These are phyloP conservation scores for Rhingia rostrata DNA, from an alignment of 2,888 invertebrate genomes.

Conservation along the genomic window DNA sequence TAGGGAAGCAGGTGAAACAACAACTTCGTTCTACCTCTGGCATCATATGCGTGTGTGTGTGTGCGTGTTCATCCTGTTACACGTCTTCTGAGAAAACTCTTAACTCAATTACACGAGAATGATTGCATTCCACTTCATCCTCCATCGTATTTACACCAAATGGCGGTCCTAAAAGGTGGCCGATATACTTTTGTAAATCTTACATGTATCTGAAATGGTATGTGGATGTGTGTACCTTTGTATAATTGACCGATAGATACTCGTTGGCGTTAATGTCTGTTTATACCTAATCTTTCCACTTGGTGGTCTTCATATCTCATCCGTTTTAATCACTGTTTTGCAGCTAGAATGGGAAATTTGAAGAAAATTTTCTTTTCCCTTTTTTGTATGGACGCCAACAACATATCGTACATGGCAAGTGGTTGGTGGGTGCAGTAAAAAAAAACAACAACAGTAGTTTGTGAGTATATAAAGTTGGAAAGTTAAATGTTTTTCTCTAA, in stretches of 20 bases:
- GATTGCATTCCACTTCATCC: slow-evolving; percentile 18
- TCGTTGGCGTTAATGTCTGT: slow-evolving; percentile 1
- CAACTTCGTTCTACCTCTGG: not conserved
- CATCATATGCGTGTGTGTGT: not conserved
- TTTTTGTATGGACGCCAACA: not conserved
- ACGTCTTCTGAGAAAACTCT: slow-evolving; percentile 12
- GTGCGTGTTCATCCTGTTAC: not conserved
- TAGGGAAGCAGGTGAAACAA: not conserved
- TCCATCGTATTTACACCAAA: not conserved
- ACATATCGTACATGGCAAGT: not conserved
- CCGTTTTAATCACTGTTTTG: not conserved
- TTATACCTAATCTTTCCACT: not conserved
- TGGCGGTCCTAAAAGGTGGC: not conserved
- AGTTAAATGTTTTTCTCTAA: not conserved
- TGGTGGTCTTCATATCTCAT: not conserved
- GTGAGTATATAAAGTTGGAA: not conserved
- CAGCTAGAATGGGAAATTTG: not conserved
- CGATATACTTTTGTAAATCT: too few relatives aligned
- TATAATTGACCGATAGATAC: not conserved
- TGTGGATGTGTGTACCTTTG: not conserved
- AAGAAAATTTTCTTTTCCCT: not conserved
- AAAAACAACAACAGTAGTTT: not conserved
- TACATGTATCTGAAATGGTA: not conserved
- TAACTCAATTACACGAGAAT: slow-evolving; percentile 12
- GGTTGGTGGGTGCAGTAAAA: not conserved